Base-by-base conservation (phyloP, 2,113 vertebrate species). In the Cichladusa arquata region DNA sequence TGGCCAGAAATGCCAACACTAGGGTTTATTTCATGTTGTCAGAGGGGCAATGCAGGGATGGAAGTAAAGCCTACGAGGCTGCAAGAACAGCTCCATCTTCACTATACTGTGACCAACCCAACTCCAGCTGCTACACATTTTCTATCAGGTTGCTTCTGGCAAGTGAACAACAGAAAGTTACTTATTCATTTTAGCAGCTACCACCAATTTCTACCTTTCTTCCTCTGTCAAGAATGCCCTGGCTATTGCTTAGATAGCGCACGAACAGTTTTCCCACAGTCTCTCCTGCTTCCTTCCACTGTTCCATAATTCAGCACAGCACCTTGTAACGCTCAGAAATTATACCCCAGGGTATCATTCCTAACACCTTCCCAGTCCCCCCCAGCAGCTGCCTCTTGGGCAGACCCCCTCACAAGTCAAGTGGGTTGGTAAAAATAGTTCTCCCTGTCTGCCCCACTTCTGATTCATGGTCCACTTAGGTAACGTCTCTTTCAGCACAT, bases 401-500 rank as follows among this genome's bases (percentile, higher is more conserved):
- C 90, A 96, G 76, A 82, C 34, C 92, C 95, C 84, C 79, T 95
- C 10, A 3, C 69, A 69, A 93, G 76, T 88, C 86, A 92, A 96
- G 53, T 0, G 3, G 36, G 45, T 76, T 87, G 94, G 88, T 94
- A 96, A 96, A 96, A 96, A 95, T 91, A 97, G 84, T 78, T 96
- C 91, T 90, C 47, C 95, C 65, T 77, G 93, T 88, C 96, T 96
- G 93, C 36, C 94, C 83, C 86, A 81, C 26, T 95, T 96, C 94
- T 97, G 96, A 97, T 97, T 97, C 97, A 97, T 97, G 90, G 94
- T 84, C 94, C 92, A 97, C 96, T 97, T 97, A 97, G 97, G 96
- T 97, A 97, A 97, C 80, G 96, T 97, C 97, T 97, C 97, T 93
- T 96, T 96, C 86, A 64, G 93, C 94, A 71, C 86, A 92, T 25